phyloP scores from a whole-genome alignment of 2,113 vertebrate species.

The Kryptolebias marmoratus region DNA sequence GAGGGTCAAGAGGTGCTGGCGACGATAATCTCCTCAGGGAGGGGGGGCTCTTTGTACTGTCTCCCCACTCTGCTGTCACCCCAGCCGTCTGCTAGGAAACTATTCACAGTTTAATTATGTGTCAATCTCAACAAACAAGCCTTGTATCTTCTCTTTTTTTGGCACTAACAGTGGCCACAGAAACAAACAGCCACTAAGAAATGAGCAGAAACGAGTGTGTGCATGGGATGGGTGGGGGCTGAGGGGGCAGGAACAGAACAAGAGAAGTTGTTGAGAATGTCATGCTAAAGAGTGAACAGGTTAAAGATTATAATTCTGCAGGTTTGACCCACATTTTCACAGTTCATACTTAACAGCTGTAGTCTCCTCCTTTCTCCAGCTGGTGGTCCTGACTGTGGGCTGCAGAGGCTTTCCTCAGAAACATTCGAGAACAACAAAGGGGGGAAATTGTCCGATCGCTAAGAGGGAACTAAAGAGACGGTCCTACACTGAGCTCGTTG shows the following conservation, averaged over 20 bases:
- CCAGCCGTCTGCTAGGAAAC: constrained; percentile 63
- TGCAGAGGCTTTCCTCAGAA: constrained; percentile 51
- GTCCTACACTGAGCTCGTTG: constrained; percentile 48
- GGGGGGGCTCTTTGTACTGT: constrained; percentile 13
- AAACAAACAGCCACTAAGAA: constrained; percentile 73
- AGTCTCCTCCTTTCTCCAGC: constrained; percentile 37
- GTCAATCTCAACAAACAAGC: constrained; percentile 72
- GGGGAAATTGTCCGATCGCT: constrained; percentile 52
- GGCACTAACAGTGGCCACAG: constrained; percentile 77
- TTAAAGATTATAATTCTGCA: constrained; percentile 36
- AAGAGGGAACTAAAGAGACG: constrained; percentile 24
- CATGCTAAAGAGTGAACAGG: constrained; percentile 44
- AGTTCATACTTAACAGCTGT: constrained; percentile 45
- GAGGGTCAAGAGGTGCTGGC: constrained; percentile 64
- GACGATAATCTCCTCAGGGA: constrained; percentile 44
- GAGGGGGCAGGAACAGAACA: constrained; percentile 39
- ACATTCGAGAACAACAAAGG: constrained; percentile 34
- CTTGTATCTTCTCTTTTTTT: constrained; percentile 73
- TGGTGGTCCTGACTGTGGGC: constrained; percentile 49
- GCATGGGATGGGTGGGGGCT: neutral
- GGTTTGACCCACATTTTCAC: constrained; percentile 54
- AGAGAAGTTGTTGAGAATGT: constrained; percentile 23
- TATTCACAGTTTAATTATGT: constrained; percentile 76
- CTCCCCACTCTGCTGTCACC: constrained; percentile 53
- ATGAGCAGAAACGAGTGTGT: constrained; percentile 30